phyloP scores from a whole-genome alignment of 2,888 invertebrate species.

The Ophonus ardosiacus region DNA sequence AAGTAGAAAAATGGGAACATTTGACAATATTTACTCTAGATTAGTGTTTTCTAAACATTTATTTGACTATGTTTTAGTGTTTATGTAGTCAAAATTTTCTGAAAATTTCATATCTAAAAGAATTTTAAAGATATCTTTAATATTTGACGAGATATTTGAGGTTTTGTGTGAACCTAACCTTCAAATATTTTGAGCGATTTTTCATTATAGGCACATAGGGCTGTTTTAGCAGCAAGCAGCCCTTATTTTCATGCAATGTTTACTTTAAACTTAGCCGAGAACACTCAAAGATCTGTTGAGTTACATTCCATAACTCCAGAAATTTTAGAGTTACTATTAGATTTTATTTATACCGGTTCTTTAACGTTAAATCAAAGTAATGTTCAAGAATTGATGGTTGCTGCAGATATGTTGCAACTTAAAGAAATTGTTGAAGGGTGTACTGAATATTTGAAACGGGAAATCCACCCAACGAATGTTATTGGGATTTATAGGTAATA shows the following conservation, averaged over 20 bases:
- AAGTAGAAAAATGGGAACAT: no score
- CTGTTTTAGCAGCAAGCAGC: conserved; percentile 91
- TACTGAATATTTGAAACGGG: conserved; percentile 89
- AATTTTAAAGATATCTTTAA: no score
- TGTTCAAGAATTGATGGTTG: conserved; percentile 92
- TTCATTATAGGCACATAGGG: conserved; percentile 86
- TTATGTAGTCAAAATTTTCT: no score
- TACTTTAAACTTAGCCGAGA: conserved; percentile 89
- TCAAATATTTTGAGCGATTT: no score
- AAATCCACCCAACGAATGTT: conserved; percentile 91
- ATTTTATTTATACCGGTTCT: conserved; percentile 89
- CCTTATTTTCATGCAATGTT: conserved; percentile 97
- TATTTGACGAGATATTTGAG: not conserved
- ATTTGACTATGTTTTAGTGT: no score
- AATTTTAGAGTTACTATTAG: conserved; percentile 86
- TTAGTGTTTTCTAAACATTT: no score
- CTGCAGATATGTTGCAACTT: conserved; percentile 94
- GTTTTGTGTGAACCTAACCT: no score
- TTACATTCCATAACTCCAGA: conserved; percentile 87
- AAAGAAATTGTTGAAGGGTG: conserved; percentile 90
- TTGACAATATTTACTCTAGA: no score
- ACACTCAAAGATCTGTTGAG: conserved; percentile 87
- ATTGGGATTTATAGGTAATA: conserved; percentile 88
- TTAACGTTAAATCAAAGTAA: conserved; percentile 85
- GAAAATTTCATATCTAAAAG: no score